Evolutionary conservation across 2,113 vertebrate genomes (phyloP).

Genomic region (Aleadryas rufinucha): DNA sequence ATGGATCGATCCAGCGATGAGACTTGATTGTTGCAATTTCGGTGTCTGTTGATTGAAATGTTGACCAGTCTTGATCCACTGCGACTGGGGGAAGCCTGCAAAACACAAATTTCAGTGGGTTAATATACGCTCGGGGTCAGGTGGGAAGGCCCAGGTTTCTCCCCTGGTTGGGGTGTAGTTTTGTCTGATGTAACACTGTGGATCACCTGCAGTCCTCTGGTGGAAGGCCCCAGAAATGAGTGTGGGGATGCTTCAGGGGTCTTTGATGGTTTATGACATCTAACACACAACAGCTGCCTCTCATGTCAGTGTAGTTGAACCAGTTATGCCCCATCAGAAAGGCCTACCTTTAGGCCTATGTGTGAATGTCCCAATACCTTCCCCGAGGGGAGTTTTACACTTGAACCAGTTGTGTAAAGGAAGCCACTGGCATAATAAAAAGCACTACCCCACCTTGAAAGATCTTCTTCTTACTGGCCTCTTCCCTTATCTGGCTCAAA

Average conservation of each 20-base stretch:
- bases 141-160: background rate
- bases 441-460: background rate
- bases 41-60: background rate
- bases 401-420: background rate
- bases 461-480: background rate
- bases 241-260: background rate
- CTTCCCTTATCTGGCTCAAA: background rate
- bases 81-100: background rate
- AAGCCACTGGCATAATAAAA: background rate
- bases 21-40: background rate
- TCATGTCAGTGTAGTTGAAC: background rate
- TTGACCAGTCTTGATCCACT: background rate
- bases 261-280: background rate
- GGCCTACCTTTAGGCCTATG: background rate
- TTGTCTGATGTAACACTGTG: background rate
- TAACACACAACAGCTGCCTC: background rate
- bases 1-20: fast-evolving
- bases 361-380: background rate
- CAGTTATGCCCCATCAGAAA: background rate
- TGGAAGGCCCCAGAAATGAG: background rate
- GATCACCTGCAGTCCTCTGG: background rate
- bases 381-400: fast-evolving
- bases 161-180: background rate
- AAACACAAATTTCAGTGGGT: background rate
- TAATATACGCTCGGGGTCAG: fast-evolving